These are phyloP conservation scores for Coracias cyanogaster DNA, from an alignment of 2,797 vertebrate genomes.

Conservation along the genomic window DNA sequence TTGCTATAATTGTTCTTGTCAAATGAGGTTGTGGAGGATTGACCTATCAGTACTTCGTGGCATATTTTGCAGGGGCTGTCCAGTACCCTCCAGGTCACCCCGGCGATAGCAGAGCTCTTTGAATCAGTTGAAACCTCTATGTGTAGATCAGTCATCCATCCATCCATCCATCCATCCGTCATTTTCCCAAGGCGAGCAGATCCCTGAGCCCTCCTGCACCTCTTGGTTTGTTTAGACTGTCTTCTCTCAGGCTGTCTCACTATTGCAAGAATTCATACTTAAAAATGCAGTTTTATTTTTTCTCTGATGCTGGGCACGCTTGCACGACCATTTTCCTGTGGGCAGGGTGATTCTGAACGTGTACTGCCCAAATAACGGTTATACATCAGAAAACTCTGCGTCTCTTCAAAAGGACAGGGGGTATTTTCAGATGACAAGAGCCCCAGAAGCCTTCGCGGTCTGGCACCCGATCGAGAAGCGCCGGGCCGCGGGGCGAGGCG, in stretches of 20 bases:
- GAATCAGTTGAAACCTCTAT: accelerated
- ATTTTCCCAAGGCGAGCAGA: background rate
- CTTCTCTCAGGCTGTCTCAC: background rate
- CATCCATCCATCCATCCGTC: too few relatives aligned
- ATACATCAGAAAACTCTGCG: accelerated
- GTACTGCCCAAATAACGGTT: background rate
- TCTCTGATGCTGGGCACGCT: accelerated
- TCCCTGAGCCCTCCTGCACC: background rate
- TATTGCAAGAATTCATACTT: background rate
- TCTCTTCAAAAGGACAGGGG: too few relatives aligned
- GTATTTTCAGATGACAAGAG: accelerated
- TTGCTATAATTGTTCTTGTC: background rate
- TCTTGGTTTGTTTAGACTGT: background rate
- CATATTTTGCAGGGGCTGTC: background rate
- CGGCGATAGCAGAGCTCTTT: background rate
- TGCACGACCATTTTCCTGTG: background rate
- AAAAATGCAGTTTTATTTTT: background rate
- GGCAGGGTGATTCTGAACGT: background rate
- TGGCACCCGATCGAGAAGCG: accelerated
- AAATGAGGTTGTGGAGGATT: background rate
- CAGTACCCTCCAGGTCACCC: background rate
- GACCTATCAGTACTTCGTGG: accelerated
- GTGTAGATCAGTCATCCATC: background rate
- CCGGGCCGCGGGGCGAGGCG: background rate
- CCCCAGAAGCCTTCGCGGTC: background rate